A percentile compares a stretch with the other conserved stretches of the same genome.
Evolutionary conservation across 2,888 invertebrate genomes (phyloP).

Genomic region (Brachyopa scutellaris): DNA sequence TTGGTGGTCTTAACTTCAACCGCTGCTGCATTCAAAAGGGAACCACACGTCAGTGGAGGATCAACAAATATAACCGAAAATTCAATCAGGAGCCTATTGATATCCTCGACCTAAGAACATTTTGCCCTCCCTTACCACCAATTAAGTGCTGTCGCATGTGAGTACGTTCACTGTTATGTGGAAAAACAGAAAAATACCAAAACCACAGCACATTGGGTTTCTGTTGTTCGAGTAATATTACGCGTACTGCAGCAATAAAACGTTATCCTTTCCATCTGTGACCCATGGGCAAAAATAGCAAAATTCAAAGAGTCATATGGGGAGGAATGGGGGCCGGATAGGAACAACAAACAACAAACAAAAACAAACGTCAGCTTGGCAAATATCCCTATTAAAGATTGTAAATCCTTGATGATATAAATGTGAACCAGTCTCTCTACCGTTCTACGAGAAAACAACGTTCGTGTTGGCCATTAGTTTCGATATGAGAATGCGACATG

Average conservation of each 20-base stretch:
- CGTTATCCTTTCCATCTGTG: constrained; percentile 68
- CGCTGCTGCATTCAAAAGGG: constrained; percentile 26
- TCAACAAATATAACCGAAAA: constrained; percentile 35
- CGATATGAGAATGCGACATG: constrained; percentile 71
- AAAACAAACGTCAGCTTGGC: constrained; percentile 72
- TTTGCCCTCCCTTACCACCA: constrained; percentile 44
- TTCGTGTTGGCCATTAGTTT: constrained; percentile 69
- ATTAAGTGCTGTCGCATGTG: constrained; percentile 55
- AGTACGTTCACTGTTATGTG: constrained; percentile 5
- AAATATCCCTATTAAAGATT: constrained; percentile 70
- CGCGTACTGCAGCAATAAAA: constrained; percentile 70
- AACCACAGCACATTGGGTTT: constrained; percentile 48
- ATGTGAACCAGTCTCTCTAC: constrained; percentile 47
- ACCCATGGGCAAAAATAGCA: constrained; percentile 58
- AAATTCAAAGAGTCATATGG: constrained; percentile 27
- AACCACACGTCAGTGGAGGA: constrained; percentile 37
- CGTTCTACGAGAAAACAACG: constrained; percentile 48
- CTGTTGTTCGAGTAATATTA: constrained; percentile 42
- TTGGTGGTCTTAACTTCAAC: constrained; percentile 61
- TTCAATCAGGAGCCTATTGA: constrained; percentile 70
- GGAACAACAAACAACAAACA: constrained; percentile 39
- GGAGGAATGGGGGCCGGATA: not conserved
- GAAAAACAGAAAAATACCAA: constrained; percentile 19
- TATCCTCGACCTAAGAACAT: not conserved
- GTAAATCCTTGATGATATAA: constrained; percentile 72